Evolutionary conservation across 2,113 vertebrate genomes (phyloP), one percentile per base, ranked within the genome.

Genomic region (Numida meleagris): DNA sequence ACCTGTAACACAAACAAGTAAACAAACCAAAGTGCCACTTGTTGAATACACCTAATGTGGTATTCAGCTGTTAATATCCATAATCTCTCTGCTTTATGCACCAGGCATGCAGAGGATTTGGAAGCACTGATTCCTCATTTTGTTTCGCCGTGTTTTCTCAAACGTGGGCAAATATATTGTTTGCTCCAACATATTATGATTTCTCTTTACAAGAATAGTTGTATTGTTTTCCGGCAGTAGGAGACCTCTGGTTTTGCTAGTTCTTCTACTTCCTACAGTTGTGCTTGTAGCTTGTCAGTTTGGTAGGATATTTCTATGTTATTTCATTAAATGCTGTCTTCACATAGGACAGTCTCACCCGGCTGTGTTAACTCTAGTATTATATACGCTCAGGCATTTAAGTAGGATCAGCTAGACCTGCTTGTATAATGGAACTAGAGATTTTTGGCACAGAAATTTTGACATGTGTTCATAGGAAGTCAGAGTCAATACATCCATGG

Each of bases 251-350:
- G 0, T 53, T 95, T 86, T 86, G 21, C 48, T 84, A 20, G 16
- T 94, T 67, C 55, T 91, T 94, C 59, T 34, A 45, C 65, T 88
- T 91, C 82, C 86, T 86, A 83, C 46, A 67, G 79, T 74, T 59
- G 77, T 77, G 14, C 63, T 77, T 77, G 86, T 83, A 46, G 55
- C 33, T 95, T 77, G 12, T 77, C 88, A 88, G 71, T 86, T 88
- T 89, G 85, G 67, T 73, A 38, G 82, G 16, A 5, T 66, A 81
- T 93, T 95, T 91, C 36, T 93, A 9, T 79, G 55, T 80, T 82
- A 36, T 42, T 93, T 91, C 50, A 43, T 83, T 73, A 62, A 42
- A 38, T 66, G 36, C 70, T 83, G 27, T 61, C 59, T 74, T 88
- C 55, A 46, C 14, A 6, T 68, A 58, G 75, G 12, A 70, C 42